Evolutionary conservation across 2,113 vertebrate species (phyloP).

Genomic region (Pachypanchax playfairii): DNA sequence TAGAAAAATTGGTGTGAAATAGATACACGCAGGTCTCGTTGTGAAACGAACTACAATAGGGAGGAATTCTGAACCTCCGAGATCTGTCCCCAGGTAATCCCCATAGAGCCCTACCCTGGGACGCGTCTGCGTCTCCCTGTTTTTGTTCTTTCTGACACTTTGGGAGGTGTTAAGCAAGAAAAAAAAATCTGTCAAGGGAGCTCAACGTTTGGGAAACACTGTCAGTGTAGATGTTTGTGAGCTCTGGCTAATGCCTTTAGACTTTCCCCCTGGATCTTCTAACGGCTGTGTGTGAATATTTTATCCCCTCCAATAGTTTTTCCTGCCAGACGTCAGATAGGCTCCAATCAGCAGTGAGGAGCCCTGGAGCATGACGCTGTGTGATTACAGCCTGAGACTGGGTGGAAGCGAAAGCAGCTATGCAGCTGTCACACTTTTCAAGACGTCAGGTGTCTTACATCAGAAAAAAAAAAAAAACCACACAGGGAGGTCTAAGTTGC

Average conservation of each 20-base stretch:
- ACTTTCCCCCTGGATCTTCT: constrained; percentile 72
- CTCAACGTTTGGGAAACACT: constrained; percentile 72
- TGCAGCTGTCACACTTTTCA: constrained; percentile 71
- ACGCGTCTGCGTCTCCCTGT: constrained; percentile 52
- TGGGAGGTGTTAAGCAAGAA: constrained; percentile 60
- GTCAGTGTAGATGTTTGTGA: constrained; percentile 71
- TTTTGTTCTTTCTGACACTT: constrained; percentile 64
- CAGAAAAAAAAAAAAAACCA: constrained; percentile 22
- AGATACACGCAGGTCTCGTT: constrained; percentile 63
- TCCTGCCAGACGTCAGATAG: constrained; percentile 75
- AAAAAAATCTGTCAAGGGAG: constrained; percentile 68
- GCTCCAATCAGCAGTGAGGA: constrained; percentile 72
- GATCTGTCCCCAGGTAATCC: constrained; percentile 64
- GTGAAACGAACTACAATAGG: constrained; percentile 49
- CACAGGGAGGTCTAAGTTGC: constrained; percentile 1
- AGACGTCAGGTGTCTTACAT: constrained; percentile 63
- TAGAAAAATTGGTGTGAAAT: constrained; percentile 71
- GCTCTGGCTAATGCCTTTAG: constrained; percentile 74
- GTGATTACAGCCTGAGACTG: constrained; percentile 70
- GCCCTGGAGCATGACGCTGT: constrained; percentile 74
- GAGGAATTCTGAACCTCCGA: constrained; percentile 50
- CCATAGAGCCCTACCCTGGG: constrained; percentile 57
- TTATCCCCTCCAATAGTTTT: constrained; percentile 77
- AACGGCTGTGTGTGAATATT: constrained; percentile 78
- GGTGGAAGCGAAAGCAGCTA: constrained; percentile 40